Evolutionary conservation across 2,888 invertebrate genomes (phyloP).

Genomic region (Dynastes grantii): DNA sequence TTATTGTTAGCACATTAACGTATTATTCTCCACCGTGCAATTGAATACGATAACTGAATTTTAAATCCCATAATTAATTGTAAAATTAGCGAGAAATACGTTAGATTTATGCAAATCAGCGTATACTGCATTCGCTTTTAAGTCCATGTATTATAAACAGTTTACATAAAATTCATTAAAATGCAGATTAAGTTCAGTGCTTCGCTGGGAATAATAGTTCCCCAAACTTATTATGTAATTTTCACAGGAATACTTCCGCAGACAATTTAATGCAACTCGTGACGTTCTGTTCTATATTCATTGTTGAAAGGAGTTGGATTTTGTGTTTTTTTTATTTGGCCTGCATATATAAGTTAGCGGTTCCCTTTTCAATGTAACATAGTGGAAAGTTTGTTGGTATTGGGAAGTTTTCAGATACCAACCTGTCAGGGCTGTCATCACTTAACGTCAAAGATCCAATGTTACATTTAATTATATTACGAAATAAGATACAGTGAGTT

Average conservation of each 20-base stretch:
- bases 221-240: conserved; percentile 28
- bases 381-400: background rate
- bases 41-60: conserved; percentile 46
- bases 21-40: conserved; percentile 5
- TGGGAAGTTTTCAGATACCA: too few relatives aligned
- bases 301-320: background rate
- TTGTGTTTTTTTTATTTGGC: background rate
- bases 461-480: too few relatives aligned
- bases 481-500: too few relatives aligned
- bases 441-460: too few relatives aligned
- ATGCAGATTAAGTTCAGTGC: conserved; percentile 50
- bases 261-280: background rate
- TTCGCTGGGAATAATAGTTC: conserved; percentile 22
- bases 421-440: too few relatives aligned
- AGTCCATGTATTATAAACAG: conserved; percentile 53
- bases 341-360: too few relatives aligned
- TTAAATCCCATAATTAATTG: conserved; percentile 46
- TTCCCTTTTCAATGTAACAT: too few relatives aligned
- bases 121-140: conserved; percentile 34
- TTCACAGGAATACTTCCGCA: conserved; percentile 11
- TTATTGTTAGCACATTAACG: conserved; percentile 32
- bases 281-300: background rate
- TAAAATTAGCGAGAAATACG: conserved; percentile 41
- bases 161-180: conserved; percentile 55
- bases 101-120: conserved; percentile 36